These are phyloP conservation scores for Tridacna crocea DNA, from an alignment of 2,888 invertebrate genomes.

Conservation along the genomic window DNA sequence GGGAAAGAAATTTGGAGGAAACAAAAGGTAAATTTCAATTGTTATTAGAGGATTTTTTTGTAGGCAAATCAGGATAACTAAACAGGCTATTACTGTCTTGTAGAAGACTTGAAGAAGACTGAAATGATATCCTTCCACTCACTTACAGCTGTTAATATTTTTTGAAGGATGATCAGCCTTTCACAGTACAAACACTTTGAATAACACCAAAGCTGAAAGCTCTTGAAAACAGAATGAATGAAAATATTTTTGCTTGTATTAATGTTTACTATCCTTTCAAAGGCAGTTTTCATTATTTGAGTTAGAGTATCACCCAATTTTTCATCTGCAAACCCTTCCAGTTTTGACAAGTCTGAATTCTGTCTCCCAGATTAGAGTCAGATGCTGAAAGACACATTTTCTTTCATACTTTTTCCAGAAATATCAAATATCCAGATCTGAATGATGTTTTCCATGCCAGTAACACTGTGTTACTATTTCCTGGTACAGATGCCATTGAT, in stretches of 20 bases:
- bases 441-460: constrained; percentile 88
- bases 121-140: too few relatives aligned
- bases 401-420: constrained; percentile 32
- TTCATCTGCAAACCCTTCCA: not conserved
- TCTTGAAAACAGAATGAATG: not conserved
- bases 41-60: not conserved
- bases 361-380: too few relatives aligned
- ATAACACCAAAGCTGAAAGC: too few relatives aligned
- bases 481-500: constrained; percentile 87
- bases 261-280: not conserved
- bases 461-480: constrained; percentile 88
- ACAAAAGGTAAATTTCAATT: constrained; percentile 26
- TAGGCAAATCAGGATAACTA: too few relatives aligned
- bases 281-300: not conserved
- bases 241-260: not conserved
- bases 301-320: not conserved
- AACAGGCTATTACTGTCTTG: too few relatives aligned
- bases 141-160: too few relatives aligned
- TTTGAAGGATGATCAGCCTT: too few relatives aligned
- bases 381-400: not conserved
- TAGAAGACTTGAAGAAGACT: too few relatives aligned
- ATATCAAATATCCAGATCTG: constrained; percentile 83
- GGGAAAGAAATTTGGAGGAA: constrained; percentile 90
- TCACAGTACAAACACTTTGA: too few relatives aligned
- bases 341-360: too few relatives aligned